These are phyloP conservation scores for Hypothenemus hampei DNA, from an alignment of 1,140 invertebrate genomes.

Conservation along the genomic window DNA sequence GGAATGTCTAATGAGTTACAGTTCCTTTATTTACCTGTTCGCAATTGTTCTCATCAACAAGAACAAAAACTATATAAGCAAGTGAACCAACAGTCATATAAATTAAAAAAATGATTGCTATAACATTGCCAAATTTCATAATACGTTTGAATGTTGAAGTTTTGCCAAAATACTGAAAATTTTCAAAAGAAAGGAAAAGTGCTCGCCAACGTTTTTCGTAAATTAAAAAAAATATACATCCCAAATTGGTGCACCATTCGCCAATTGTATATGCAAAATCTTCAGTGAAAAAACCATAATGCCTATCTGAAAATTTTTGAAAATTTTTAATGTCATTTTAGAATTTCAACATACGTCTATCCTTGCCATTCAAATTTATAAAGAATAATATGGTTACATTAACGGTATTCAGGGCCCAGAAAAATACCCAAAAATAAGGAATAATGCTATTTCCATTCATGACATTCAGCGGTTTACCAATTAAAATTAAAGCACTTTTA, in stretches of 20 bases:
- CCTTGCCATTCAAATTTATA: no score
- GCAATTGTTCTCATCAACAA: neutral
- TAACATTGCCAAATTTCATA: neutral
- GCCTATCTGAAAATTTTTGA: neutral
- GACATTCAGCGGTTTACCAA: no score
- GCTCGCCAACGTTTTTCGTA: neutral
- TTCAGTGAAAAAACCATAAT: neutral
- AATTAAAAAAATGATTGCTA: neutral
- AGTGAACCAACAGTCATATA: neutral
- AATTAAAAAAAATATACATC: neutral
- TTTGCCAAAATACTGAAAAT: neutral
- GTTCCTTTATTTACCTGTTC: neutral
- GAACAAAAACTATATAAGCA: neutral
- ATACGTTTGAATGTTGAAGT: neutral
- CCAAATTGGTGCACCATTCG: neutral
- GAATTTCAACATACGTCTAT: no score
- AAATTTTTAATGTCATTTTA: neutral
- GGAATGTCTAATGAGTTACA: no score
- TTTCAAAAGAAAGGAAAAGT: neutral
- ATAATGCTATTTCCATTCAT: no score
- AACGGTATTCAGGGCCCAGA: neutral
- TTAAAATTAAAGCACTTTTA: no score
- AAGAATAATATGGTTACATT: neutral
- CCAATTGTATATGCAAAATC: neutral
- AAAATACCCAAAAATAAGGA: neutral